These are phyloP conservation scores for Coelopa pilipes DNA, from an alignment of 2,888 invertebrate species.

Conservation along the genomic window DNA sequence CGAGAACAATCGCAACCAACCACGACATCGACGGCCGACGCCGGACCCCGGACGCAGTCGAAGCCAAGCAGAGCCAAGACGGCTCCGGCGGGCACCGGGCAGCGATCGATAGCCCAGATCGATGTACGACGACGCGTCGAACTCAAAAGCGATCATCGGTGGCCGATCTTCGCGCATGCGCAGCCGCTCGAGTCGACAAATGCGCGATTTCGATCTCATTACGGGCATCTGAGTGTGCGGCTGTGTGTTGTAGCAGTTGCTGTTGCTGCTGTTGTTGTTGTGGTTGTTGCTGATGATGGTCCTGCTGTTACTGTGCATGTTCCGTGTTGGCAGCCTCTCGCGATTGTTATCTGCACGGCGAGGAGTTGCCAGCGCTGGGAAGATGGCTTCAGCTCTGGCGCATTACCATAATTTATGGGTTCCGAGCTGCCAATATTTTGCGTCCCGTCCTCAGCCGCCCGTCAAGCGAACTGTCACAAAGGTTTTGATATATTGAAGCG, in stretches of 20 bases:
- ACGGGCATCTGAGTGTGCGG: neutral
- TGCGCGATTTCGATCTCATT: conserved; percentile 25
- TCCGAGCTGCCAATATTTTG: neutral
- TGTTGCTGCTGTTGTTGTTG: neutral
- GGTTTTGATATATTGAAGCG: conserved; percentile 14
- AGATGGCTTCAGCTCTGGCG: neutral
- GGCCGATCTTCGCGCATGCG: conserved; percentile 32
- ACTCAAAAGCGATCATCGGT: no score
- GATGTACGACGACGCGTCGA: neutral
- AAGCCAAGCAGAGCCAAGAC: neutral
- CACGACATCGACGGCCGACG: conserved; percentile 1
- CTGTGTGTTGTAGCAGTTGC: neutral
- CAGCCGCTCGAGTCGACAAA: conserved; percentile 15
- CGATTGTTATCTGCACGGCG: conserved; percentile 26
- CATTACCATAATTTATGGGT: conserved; percentile 21
- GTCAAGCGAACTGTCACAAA: conserved; percentile 20
- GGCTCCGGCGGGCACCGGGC: conserved; percentile 14
- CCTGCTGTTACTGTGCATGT: conserved; percentile 28
- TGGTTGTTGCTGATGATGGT: neutral
- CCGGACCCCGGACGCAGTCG: no score
- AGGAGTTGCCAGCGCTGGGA: conserved; percentile 8
- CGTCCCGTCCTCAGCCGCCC: neutral
- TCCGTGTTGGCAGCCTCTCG: conserved; percentile 21
- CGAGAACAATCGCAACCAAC: neutral
- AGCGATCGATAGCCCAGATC: conserved; percentile 24